Percentiles rank a stretch among this genome's conserved stretches.
phyloP scores from a whole-genome alignment of 2,888 invertebrate species.

The Torymus auratus region DNA sequence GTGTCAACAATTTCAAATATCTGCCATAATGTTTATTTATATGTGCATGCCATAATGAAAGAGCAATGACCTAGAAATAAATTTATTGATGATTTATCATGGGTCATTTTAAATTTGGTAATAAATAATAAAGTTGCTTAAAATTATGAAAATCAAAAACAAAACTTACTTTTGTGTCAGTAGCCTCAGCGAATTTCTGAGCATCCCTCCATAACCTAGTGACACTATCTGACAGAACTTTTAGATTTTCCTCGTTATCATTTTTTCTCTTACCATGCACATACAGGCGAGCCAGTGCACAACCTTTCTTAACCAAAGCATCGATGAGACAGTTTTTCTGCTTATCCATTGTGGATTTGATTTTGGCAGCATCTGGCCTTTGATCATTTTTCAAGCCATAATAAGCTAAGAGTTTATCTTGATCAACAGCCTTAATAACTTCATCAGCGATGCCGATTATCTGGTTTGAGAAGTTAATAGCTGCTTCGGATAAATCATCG shows the following conservation, averaged over 20 bases:
- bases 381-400: slow-evolving; percentile 91
- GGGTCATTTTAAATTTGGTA: slow-evolving; percentile 22
- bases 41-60: slow-evolving; percentile 90
- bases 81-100: slow-evolving; percentile 5
- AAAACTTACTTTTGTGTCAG: slow-evolving; percentile 84
- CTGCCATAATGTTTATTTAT: slow-evolving; percentile 89
- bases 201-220: slow-evolving; percentile 83
- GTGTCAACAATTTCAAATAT: slow-evolving; percentile 85
- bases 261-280: slow-evolving; percentile 72
- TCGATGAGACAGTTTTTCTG: slow-evolving; percentile 89
- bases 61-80: slow-evolving; percentile 81
- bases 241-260: slow-evolving; percentile 70
- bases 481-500: slow-evolving; percentile 71
- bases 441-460: slow-evolving; percentile 82
- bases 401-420: slow-evolving; percentile 87
- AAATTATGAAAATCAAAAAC: slow-evolving; percentile 21
- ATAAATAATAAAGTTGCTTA: slow-evolving; percentile 24
- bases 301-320: slow-evolving; percentile 86
- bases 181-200: slow-evolving; percentile 88
- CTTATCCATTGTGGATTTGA: slow-evolving; percentile 91
- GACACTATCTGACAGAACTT: slow-evolving; percentile 79
- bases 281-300: slow-evolving; percentile 83
- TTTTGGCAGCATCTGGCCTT: slow-evolving; percentile 88
- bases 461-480: slow-evolving; percentile 76
- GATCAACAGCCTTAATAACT: slow-evolving; percentile 85